phyloP scores from a whole-genome alignment of 2,888 invertebrate genomes.

The Cephus pygmeus region DNA sequence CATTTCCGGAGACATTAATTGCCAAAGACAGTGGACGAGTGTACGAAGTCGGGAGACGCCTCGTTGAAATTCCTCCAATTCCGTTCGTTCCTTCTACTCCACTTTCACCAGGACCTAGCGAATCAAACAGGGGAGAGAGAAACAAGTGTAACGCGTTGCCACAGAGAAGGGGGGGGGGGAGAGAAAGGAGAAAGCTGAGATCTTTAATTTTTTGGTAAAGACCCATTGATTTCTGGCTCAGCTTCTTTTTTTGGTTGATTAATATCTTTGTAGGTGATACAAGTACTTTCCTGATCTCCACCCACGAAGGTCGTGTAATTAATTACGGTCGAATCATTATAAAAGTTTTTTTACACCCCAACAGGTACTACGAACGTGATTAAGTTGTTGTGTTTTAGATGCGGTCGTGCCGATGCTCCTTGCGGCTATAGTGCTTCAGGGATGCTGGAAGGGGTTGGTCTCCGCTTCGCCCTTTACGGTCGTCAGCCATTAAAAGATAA shows the following conservation, averaged over 20 bases:
- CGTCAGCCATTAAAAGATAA: slow-evolving; percentile 14
- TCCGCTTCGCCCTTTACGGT: not conserved
- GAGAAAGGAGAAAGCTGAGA: not conserved
- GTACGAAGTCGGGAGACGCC: not conserved
- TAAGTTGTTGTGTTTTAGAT: slow-evolving; percentile 25
- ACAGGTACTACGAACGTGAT: slow-evolving; percentile 20
- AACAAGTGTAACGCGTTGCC: not conserved
- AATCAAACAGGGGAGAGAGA: not conserved
- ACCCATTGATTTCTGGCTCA: not conserved
- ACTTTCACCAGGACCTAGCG: not conserved
- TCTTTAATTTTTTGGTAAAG: not conserved
- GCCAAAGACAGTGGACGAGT: slow-evolving; percentile 32
- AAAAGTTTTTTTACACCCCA: slow-evolving; percentile 20
- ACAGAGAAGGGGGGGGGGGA: too few relatives aligned
- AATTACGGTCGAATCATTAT: slow-evolving; percentile 3
- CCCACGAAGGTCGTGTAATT: not conserved
- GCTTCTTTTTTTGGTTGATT: not conserved
- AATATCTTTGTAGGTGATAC: not conserved
- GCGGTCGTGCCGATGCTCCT: not conserved
- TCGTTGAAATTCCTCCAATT: not conserved
- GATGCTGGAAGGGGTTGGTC: not conserved
- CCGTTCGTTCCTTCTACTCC: not conserved
- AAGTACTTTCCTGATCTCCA: not conserved
- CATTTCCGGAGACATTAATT: slow-evolving; percentile 54
- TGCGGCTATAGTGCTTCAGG: not conserved